A percentile compares a stretch with the other conserved stretches of the same genome.
Evolutionary conservation across 2,888 invertebrate genomes (phyloP).

Genomic region (Stenodera caucasica): DNA sequence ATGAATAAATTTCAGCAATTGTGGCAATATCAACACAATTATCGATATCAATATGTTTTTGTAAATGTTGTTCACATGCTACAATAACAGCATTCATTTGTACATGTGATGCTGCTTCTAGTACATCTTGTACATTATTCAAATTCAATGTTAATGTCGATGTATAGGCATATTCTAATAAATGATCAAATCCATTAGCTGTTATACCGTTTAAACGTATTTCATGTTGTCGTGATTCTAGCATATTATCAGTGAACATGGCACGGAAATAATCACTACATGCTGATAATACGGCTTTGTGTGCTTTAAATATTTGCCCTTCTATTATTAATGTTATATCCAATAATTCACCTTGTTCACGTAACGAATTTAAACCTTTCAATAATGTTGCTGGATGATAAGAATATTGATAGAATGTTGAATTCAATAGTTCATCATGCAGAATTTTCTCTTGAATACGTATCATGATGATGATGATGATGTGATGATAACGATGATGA

Average conservation of each 20-base stretch:
- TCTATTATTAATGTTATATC: conserved; percentile 71
- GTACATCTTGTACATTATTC: conserved; percentile 65
- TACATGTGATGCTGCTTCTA: conserved; percentile 70
- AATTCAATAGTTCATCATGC: conserved; percentile 53
- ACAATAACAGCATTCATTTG: conserved; percentile 66
- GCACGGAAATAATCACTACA: conserved; percentile 76
- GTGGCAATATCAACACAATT: conserved; percentile 73
- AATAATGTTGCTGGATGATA: conserved; percentile 62
- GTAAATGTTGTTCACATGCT: conserved; percentile 67
- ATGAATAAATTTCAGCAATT: conserved; percentile 69
- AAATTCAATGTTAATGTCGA: conserved; percentile 64
- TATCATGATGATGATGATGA: neutral
- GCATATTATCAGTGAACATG: conserved; percentile 73
- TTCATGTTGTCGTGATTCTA: conserved; percentile 66
- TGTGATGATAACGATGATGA: neutral
- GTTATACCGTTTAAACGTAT: conserved; percentile 68
- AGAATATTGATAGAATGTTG: conserved; percentile 60
- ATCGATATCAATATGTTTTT: conserved; percentile 68
- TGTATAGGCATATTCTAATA: conserved; percentile 72
- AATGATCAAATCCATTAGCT: conserved; percentile 64
- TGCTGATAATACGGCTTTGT: conserved; percentile 70
- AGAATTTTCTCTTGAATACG: conserved; percentile 45
- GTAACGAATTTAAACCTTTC: conserved; percentile 64
- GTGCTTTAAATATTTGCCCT: conserved; percentile 67
- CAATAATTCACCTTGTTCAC: conserved; percentile 64